Evolutionary conservation across 2,888 invertebrate species (phyloP), one percentile per base, ranked within the genome.

Genomic region (Tiliacea aurago): DNA sequence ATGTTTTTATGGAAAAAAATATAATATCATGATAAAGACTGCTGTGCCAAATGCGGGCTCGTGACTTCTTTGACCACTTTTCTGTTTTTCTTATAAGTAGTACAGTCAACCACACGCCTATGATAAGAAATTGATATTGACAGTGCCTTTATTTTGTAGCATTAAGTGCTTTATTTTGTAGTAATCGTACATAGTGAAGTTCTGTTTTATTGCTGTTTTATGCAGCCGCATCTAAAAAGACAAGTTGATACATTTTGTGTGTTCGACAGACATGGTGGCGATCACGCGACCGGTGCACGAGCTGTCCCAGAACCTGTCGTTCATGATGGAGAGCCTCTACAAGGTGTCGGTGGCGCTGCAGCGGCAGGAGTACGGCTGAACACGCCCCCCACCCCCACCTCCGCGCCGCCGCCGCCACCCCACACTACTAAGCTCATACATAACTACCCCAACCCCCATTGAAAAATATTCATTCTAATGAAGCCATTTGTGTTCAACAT

Each of bases 241-340:
- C 28, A 53, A 59, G 4, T 58, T 51, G 1, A 20, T 37, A 28
- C 6, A 41, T n/a, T 9, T 43, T 45, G 6, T 20, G 23, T 45
- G 4, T 64, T 73, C 73, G 62, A 0, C 92, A 96, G 96, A 96
- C 15, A 95, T 96, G 95, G 96, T 96, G 72, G 96, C 95, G 2
- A 96, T 96, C 82, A 96, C 96, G 49, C 94, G 96, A 6, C 96
- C 96, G 0, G 95, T 95, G 76, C 92, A 92, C 89, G 96, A 96
- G 90, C 90, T 96, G 43, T 95, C 96, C 0, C 95, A 95, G 88
- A 96, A 96, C 89, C 90, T 96, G 67, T 93, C 95, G 23, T 94
- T 94, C 90, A 95, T 96, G 94, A 95, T 96, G 95, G 96, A 96
- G 90, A 96, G 95, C 88, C 93, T 96, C 43, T 96, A 95, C 93